Evolutionary conservation across 2,888 invertebrate genomes (phyloP), one percentile per base, ranked within the genome.

Genomic region (Dione vanillae): DNA sequence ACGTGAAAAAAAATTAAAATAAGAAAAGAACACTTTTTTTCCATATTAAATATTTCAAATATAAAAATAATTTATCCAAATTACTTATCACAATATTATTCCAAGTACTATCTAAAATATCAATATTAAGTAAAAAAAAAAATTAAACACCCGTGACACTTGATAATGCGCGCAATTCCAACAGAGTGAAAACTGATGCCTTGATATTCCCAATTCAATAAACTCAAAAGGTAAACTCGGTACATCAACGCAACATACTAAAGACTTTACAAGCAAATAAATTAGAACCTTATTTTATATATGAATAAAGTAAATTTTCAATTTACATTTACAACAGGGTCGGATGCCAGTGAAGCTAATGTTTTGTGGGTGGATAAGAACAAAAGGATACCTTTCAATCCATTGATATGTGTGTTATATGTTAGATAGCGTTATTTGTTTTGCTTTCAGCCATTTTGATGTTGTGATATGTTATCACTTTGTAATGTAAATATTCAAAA

Each of bases 371-470:
- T 40, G 56, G 45, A 67, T 70, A 65, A 70, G 69, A 74, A 77
- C 75, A 77, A 77, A 77, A 56, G 71, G 64, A 71, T 72, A 65
- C 69, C 74, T 71, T 70, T 65, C 74, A 74, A 77, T 73, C 76
- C 72, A 75, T 70, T 72, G 72, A 71, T 76, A 70, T 62, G 74
- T 70, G 67, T 52, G 71, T 67, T 73, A 62, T 67, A 68, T 61
- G 69, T 67, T 69, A 68, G 75, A 73, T 74, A 73, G 54, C 59
- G 70, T 71, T 70, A 70, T 74, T 74, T 68, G 65, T 71, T 72
- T 66, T 58, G 59, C 72, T 67, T 68, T 27, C 27, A 51, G 61
- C 37, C 64, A 49, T 64, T 64, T 51, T 16, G 14, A 49, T 19
- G 49, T 27, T 2, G 47, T 35, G 45, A 62, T 62, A 64, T 37